These are phyloP conservation scores for Augochlora pura DNA, from an alignment of 1,140 invertebrate genomes.

Conservation along the genomic window DNA sequence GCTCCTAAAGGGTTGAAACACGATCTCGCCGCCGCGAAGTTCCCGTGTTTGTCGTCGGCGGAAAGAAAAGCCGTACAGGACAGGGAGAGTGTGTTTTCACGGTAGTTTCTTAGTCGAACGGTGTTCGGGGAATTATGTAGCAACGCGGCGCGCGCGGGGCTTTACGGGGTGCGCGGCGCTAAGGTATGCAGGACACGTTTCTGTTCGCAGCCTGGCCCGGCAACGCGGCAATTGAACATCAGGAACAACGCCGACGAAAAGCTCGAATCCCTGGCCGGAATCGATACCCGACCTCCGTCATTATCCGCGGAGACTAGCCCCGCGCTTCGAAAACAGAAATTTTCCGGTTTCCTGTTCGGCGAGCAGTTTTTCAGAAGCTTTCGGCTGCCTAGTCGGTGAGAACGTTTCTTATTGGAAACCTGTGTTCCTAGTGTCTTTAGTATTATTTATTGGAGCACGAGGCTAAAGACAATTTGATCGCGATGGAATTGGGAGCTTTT, in stretches of 20 bases:
- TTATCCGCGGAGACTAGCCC: no score
- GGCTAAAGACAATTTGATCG: no score
- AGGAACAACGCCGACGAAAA: conserved; percentile 29
- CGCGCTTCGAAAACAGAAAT: conserved; percentile 55
- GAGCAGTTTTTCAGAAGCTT: conserved; percentile 32
- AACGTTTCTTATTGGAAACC: not conserved
- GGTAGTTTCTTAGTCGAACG: conserved; percentile 15
- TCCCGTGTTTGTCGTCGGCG: not conserved
- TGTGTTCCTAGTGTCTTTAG: not conserved
- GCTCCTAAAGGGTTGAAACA: no score
- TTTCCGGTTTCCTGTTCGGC: conserved; percentile 6
- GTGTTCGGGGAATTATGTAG: conserved; percentile 30
- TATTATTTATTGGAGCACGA: no score
- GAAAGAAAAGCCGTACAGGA: not conserved
- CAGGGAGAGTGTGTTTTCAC: conserved; percentile 38
- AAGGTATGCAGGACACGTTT: conserved; percentile 24
- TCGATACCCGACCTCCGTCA: conserved; percentile 50
- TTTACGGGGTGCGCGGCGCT: conserved; percentile 1
- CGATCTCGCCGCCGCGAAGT: no score
- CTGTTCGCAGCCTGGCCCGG: conserved; percentile 14
- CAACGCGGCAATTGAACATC: conserved; percentile 18
- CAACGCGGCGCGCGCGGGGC: not conserved
- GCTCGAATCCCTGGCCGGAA: conserved; percentile 38
- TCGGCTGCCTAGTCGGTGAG: no score
- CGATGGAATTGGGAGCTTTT: no score